phyloP scores from a whole-genome alignment of 2,888 invertebrate genomes.

The Hirudinaria manillensis region DNA sequence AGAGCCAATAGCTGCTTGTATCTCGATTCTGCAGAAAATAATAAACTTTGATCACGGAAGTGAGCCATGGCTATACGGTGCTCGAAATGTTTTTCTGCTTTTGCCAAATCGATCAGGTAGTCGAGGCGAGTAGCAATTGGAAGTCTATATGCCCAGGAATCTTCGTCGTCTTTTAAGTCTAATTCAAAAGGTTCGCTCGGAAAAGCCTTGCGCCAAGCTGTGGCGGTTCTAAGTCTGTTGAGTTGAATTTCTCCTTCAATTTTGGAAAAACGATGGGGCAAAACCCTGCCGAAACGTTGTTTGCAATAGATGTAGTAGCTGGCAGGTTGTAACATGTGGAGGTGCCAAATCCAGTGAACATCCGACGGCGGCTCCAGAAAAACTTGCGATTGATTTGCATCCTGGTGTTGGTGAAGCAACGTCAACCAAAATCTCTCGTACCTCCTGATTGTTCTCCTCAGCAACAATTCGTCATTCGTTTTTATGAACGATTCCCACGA shows the following conservation, averaged over 20 bases:
- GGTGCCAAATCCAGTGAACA: conserved; percentile 58
- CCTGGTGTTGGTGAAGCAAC: conserved; percentile 48
- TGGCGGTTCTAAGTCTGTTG: conserved; percentile 26
- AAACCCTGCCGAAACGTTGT: conserved; percentile 30
- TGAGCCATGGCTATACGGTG: conserved; percentile 39
- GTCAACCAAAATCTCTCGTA: conserved; percentile 57
- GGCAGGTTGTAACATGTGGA: conserved; percentile 51
- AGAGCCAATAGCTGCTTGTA: conserved; percentile 36
- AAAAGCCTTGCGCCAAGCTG: conserved; percentile 35
- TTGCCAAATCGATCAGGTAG: conserved; percentile 26
- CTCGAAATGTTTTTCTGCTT: conserved; percentile 32
- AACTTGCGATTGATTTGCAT: neutral
- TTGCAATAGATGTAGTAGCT: conserved; percentile 43
- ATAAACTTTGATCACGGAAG: conserved; percentile 38
- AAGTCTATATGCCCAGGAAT: neutral
- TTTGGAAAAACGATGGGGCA: conserved; percentile 34
- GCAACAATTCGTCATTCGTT: neutral
- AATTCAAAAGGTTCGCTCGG: conserved; percentile 36
- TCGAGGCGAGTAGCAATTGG: conserved; percentile 26
- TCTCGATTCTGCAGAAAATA: conserved; percentile 34
- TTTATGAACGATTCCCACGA: conserved; percentile 23
- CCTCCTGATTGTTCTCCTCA: conserved; percentile 41
- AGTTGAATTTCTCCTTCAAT: conserved; percentile 24
- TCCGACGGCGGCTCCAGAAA: conserved; percentile 56
- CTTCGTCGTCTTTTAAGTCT: conserved; percentile 18